Evolutionary conservation across 2,113 vertebrate genomes (phyloP).

Genomic region (Hippocampus abdominalis): DNA sequence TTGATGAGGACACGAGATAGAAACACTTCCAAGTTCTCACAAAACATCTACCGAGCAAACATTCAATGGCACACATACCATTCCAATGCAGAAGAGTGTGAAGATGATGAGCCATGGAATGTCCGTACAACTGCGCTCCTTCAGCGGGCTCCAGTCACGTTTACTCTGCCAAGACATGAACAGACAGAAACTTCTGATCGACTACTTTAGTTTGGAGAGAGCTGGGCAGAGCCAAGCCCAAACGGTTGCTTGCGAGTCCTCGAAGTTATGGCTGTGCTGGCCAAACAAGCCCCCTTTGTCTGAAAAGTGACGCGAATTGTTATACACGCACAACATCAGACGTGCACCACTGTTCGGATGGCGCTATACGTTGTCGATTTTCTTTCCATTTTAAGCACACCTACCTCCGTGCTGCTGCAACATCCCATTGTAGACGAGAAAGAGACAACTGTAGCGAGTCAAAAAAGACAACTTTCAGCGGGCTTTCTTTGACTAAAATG

Average conservation of each 20-base stretch:
- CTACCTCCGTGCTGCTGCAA: constrained; percentile 7
- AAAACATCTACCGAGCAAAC: background rate
- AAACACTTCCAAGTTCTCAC: background rate
- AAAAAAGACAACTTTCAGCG: background rate
- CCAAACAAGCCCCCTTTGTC: constrained; percentile 17
- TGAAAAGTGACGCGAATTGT: constrained; percentile 21
- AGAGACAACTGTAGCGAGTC: background rate
- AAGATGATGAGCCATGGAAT: constrained; percentile 92
- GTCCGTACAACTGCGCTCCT: constrained; percentile 91
- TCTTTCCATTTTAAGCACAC: background rate
- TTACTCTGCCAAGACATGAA: constrained; percentile 74
- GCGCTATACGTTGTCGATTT: background rate
- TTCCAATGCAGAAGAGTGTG: constrained; percentile 85
- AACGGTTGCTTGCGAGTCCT: background rate
- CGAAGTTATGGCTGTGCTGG: background rate
- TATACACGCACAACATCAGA: background rate
- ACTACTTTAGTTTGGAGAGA: background rate
- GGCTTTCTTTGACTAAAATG: background rate
- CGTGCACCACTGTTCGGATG: background rate
- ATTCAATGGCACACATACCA: constrained; percentile 78
- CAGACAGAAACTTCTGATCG: background rate
- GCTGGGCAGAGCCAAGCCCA: background rate
- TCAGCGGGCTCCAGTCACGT: constrained; percentile 90
- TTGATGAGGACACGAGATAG: background rate
- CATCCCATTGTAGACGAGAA: background rate